Base-by-base conservation (phyloP, 2,797 vertebrate species). In the Channallabes apus region DNA sequence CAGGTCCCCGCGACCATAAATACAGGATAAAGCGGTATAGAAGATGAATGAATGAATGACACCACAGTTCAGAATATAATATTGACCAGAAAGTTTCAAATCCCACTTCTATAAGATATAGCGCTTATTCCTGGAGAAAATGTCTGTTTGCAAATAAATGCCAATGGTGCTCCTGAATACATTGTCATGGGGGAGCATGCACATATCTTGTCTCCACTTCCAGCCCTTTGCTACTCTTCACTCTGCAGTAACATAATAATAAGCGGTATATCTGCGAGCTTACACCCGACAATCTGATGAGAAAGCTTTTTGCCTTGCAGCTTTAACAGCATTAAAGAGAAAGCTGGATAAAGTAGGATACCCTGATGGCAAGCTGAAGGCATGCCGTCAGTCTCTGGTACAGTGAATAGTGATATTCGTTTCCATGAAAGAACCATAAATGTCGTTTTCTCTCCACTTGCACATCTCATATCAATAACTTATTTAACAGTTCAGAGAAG, bases 371-470 rank as follows among this genome's bases (percentile, higher is more conserved):
- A 41, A 72, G 65, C 75, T 83, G 35, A 86, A 79, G 75, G 81
- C 82, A 58, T 82, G 75, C 46, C 32, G 32, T 93, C 92, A 93
- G 91, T 92, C 46, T 61, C 54, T 88, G 83, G 91, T 93, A 93
- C 94, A 94, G 94, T 94, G 93, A 93, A 94, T 93, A 93, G 93
- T 89, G 91, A 94, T 95, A 95, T 95, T 91, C 90, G 94, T 95
- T 96, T 95, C 93, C 93, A 94, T 93, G 93, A 95, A 94, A 92
- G 93, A 93, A 91, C 93, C 91, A 93, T 95, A 96, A 95, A 94
- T 92, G 94, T 94, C 93, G 92, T 91, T 92, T 94, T 91, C 92
- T 93, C 91, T 93, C 89, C 86, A 88, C 91, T 92, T 77, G 65
- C 69, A 73, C 80, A 80, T 86, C 73, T 87, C 69, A 72, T 65